phyloP scores from a whole-genome alignment of 2,113 vertebrate species.

The Centropus unirufus region DNA sequence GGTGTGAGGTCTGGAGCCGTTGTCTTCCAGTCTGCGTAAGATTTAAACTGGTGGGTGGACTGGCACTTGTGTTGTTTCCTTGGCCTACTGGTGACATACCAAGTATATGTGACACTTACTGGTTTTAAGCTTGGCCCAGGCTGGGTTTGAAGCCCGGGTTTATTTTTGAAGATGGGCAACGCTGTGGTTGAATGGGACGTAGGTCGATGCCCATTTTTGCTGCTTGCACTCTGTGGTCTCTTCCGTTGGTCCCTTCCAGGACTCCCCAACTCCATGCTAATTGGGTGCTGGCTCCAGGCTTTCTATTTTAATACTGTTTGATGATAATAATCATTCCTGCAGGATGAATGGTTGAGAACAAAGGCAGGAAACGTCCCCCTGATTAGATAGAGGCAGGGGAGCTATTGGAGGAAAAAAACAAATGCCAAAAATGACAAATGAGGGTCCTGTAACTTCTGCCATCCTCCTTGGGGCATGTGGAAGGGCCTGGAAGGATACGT shows the following conservation, averaged over 20 bases:
- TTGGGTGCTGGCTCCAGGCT: conserved; percentile 67
- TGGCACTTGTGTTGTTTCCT: fast-evolving
- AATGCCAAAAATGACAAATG: conserved; percentile 75
- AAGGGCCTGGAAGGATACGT: conserved; percentile 24
- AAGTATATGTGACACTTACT: not conserved
- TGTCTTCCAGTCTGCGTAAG: not conserved
- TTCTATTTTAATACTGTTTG: conserved; percentile 79
- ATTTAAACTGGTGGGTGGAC: not conserved
- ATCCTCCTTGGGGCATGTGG: conserved; percentile 37
- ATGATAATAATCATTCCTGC: conserved; percentile 78
- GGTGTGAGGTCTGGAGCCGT: not conserved
- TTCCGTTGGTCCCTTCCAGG: not conserved
- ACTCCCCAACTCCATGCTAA: conserved; percentile 13
- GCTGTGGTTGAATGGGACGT: not conserved
- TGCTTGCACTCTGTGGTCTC: not conserved
- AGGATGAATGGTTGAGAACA: conserved; percentile 73
- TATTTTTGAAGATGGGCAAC: not conserved
- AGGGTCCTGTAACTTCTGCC: conserved; percentile 47
- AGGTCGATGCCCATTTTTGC: not conserved
- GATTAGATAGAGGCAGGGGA: conserved; percentile 77
- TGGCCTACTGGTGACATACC: not conserved
- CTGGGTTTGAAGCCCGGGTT: not conserved
- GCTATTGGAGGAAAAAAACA: conserved; percentile 67
- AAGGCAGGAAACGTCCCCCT: conserved; percentile 78
- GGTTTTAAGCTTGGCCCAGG: not conserved